Conservation (phyloP, 2,888 invertebrate species). For the Archaeoteleia sp. region DNA sequence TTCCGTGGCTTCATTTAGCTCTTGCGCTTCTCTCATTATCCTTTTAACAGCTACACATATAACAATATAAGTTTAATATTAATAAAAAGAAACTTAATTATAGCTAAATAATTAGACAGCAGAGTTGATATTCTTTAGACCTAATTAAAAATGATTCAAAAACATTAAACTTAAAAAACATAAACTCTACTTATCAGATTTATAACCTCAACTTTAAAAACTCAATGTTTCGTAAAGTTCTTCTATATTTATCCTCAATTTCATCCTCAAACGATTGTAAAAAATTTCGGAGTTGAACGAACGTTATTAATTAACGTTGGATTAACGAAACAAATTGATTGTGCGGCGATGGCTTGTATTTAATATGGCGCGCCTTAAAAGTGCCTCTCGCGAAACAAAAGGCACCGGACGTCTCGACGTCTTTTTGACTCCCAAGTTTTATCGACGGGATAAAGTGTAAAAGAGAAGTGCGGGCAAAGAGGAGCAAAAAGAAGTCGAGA, state of each 20-base stretch:
- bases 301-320: conserved; percentile 17
- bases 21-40: conserved; percentile 92
- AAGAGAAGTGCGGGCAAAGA: conserved; percentile 43
- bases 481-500: conserved; percentile 22
- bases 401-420: conserved; percentile 14
- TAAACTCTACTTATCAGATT: no score
- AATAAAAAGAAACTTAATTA: no score
- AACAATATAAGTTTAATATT: no score
- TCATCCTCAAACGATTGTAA: no score
- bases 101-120: no score
- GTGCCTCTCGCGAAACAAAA: conserved; percentile 24
- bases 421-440: conserved; percentile 46
- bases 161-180: no score
- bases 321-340: conserved; percentile 3
- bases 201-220: no score
- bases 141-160: no score
- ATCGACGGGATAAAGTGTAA: conserved; percentile 51
- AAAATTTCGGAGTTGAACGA: no score
- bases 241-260: no score
- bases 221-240: no score
- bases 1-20: conserved; percentile 90
- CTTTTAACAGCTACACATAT: conserved; percentile 87
- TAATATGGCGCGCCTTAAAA: conserved; percentile 11
- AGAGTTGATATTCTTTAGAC: no score
- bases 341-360: conserved; percentile 9